These are phyloP conservation scores for Phocoena sinus DNA, from an alignment of 2,113 vertebrate species.

Conservation along the genomic window DNA sequence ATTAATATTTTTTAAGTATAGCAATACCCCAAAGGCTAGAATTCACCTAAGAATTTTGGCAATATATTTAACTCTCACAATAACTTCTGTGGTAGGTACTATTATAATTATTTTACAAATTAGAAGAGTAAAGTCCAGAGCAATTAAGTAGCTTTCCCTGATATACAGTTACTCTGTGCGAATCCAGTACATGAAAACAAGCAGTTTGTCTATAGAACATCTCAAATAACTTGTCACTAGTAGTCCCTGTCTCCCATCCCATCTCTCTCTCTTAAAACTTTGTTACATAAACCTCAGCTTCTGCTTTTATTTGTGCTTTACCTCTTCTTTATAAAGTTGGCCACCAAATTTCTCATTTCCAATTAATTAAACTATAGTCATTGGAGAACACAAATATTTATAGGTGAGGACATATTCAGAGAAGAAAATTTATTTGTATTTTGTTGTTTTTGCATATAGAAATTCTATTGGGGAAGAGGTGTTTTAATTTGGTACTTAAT, in stretches of 20 bases:
- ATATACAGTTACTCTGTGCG: neutral
- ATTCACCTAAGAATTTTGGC: neutral
- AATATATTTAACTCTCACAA: neutral
- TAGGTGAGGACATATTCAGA: neutral
- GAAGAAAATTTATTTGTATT: neutral
- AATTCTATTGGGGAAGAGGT: neutral
- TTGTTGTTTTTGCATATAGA: neutral
- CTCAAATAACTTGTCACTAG: neutral
- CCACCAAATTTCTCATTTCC: neutral
- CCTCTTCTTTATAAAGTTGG: neutral
- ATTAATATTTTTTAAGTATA: neutral
- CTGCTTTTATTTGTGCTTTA: neutral
- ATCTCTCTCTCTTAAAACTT: neutral
- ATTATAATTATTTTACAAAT: neutral
- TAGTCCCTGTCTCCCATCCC: fast-evolving
- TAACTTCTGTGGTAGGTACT: neutral
- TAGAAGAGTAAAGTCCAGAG: neutral
- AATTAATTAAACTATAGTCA: neutral
- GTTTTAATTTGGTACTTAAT: neutral
- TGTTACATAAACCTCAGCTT: neutral
- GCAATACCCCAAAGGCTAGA: neutral
- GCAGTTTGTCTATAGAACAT: neutral
- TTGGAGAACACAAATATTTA: neutral
- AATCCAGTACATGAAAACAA: neutral
- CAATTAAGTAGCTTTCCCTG: neutral